Percentiles rank a stretch among this genome's conserved stretches.
phyloP scores from a whole-genome alignment of 2,113 vertebrate species.

The Notothenia rossii region DNA sequence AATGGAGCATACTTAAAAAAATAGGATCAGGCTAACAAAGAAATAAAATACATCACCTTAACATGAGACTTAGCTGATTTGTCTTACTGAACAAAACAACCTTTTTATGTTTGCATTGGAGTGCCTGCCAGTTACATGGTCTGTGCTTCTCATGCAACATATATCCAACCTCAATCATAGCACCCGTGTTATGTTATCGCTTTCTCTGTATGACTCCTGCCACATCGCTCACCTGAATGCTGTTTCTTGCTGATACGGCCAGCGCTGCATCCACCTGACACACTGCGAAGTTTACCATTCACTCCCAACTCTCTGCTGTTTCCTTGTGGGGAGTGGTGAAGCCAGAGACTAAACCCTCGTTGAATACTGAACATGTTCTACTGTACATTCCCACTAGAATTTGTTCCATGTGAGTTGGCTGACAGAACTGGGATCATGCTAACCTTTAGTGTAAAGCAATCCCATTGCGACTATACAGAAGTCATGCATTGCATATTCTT shows the following conservation, averaged over 20 bases:
- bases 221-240: not conserved
- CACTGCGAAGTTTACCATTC: not conserved
- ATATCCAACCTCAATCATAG: not conserved
- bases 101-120: not conserved
- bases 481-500: constrained; percentile 2
- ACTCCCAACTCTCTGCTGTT: not conserved
- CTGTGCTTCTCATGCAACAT: not conserved
- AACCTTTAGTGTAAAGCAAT: constrained; percentile 3
- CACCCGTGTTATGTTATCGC: not conserved
- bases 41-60: not conserved
- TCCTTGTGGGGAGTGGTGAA: not conserved
- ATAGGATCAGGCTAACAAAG: not conserved
- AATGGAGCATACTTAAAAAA: not conserved
- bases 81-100: not conserved
- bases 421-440: not conserved
- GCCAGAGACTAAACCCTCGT: not conserved
- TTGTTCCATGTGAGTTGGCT: constrained; percentile 20
- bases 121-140: not conserved
- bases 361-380: not conserved
- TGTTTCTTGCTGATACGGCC: not conserved
- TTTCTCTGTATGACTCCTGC: not conserved
- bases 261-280: not conserved
- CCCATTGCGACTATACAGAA: not conserved
- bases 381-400: constrained; percentile 6
- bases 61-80: not conserved